Evolutionary conservation across 2,113 vertebrate genomes (phyloP), one percentile per base, ranked within the genome.

Genomic region (Oenanthe melanoleuca): DNA sequence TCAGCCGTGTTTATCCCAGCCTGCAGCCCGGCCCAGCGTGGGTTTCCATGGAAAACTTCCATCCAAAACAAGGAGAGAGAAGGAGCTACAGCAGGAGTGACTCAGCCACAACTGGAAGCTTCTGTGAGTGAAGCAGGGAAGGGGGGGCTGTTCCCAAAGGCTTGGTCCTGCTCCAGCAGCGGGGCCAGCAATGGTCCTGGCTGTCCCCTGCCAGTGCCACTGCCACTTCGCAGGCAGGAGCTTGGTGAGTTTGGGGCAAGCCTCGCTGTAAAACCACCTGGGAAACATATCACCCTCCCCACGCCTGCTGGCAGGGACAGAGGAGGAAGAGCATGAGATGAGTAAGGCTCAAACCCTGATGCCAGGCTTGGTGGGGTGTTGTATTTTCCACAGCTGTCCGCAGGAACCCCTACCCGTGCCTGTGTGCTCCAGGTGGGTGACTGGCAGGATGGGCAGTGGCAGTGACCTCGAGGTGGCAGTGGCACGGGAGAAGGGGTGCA

Each of bases 1-100:
- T 97, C 97, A 97, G 96, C 80, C 70, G 70, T 96, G 96, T 97
- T 97, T 96, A 96, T 96, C 97, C 92, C 97, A 95, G 96, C 89
- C 95, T 25, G 84, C 31, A 38, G 96, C 96, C 95, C 72, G 86
- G 96, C 96, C 95, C 95, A 91, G 96, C 91, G 88, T 97, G 96
- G 96, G 96, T 97, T 97, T 97, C 96, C 96, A 97, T 97, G 97
- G 97, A 97, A 97, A 97, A 96, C 96, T 95, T 97, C 96, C 96
- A 97, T 94, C 89, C 93, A 97, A 97, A 97, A 97, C 94, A 97
- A 97, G 96, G 88, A 91, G 95, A 86, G 96, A 88, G 89, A 92
- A 95, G 96, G 95, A 96, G 94, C 91, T 91, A 86, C 91, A 96
- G 96, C 89, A 8, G 93, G 93, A 96, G 96, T 97, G 97, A 97